Base-by-base conservation (phyloP, 1,140 invertebrate genomes). In the Calliphora vicina region DNA sequence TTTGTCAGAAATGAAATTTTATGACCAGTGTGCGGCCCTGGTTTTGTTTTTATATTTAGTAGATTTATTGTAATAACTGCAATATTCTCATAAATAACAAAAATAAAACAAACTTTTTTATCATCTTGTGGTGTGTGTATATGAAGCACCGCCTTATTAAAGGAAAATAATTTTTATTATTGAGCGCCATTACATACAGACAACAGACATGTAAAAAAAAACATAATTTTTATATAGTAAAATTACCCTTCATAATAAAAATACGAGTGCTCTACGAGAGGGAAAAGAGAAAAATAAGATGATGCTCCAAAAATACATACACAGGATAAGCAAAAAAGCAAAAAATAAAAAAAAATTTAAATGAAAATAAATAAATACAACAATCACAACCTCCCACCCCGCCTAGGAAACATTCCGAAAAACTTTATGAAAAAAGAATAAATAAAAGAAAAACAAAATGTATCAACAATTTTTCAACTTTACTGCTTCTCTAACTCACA, bases 91-190 rank as follows among this genome's bases (percentile, higher is more conserved):
- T 25, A 80, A 43, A 80, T 42, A 80, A 50, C 1, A 80, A 23
- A 5, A 43, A 50, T 57, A 50, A 43, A 50, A 26, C n/a, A 25
- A 57, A 50, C 13, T 80, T 50, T 50, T 80, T 29, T 4, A 35
- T 74, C 20, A 74, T 29, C 9, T 29, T 80, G 45, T 80, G 78
- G 42, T 43, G 43, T 80, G 26, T 43, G 25, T 80, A 80, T 23
- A 80, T 80, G 42, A 82, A 82, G 81, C 61, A 82, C 81, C 81
- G 81, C 81, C 81, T 82, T 71, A 67, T 82, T 82, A 26, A 82
- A 82, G 45, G 57, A 71, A 82, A 82, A 82, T 82, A 82, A 57
- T 82, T 82, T 82, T 71, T 82, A 82, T 82, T 82, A 82, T 82
- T 29, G 81, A 82, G 81, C 50, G 61, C 61, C 81, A 82, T 82